Evolutionary conservation across 2,888 invertebrate genomes (phyloP), one percentile per base, ranked within the genome.

Genomic region (Phortica magna): DNA sequence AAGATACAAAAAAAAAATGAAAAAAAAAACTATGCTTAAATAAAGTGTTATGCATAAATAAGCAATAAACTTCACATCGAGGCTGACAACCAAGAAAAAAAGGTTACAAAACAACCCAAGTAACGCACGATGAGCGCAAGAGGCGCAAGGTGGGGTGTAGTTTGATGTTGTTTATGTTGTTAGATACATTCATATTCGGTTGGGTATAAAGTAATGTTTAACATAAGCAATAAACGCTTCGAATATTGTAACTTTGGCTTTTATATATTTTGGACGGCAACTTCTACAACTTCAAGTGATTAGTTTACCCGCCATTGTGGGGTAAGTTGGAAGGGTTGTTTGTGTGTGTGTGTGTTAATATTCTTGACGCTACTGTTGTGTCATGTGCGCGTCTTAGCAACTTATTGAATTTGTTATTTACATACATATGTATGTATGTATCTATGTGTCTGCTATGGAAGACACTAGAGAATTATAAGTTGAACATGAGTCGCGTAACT

Each of bases 401-500:
- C 87, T 85, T 85, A 86, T 85, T 85, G 87, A 85, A 85, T 83
- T 85, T 85, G 86, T 55, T 55, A 17, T 55, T 55, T 55, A 19
- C 7, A 12, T 55, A 48, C 17, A 31, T 31, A 31, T 31, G 31
- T 31, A 31, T 31, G 31, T 31, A 31, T 41, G 42, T 19, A 68
- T 48, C 55, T 17, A 4, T 31, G 31, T 31, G 31, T 1, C 31
- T 31, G 31, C 31, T 31, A 31, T 31, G 5, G 31, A 64, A 64
- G 14, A 12, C 2, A 39, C 12, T 12, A 39, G 64, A 12, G 64
- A 53, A 53, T 10, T 48, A 74, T 77, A 81, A 78, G 82, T 14
- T 75, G 79, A 86, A 86, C 85, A 86, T 85, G 85, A 85, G 85
- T 86, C 85, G 85, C 85, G 85, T 85, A 86, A 86, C 85, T 85